Evolutionary conservation across 2,888 invertebrate species (phyloP), one percentile per base, ranked within the genome.

Genomic region (Parnassius glacialis): DNA sequence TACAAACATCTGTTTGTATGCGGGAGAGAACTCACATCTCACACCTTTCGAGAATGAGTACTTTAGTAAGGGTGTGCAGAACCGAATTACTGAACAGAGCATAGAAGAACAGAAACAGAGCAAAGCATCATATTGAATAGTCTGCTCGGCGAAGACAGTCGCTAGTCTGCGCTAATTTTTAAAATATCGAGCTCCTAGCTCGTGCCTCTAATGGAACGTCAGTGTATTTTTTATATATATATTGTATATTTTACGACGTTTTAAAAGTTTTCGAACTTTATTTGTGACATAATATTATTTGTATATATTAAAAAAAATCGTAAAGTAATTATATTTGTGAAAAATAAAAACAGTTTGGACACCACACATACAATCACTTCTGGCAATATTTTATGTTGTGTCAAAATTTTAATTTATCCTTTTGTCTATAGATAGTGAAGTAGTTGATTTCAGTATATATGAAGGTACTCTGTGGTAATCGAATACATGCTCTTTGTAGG

Each of bases 81-180:
- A 11, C 11, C 7, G 34, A 34, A 34, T 5, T 34, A 53, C 53
- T 65, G 59, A 63, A 62, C 58, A 57, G 55, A 51, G 59, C 62
- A 64, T 34, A 34, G 34, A 34, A 34, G 34, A 5, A 34, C 34
- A 34, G 34, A 34, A 3, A 10, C 43, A 43, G 10, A 47, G 54
- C 52, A 12, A 53, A 53, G 57, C 62, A 47, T 80, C 70, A 73
- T 75, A 79, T 74, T 78, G 75, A 71, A 72, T 67, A 76, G 73
- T 74, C 76, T 74, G 67, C 68, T 68, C 64, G 74, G 68, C 61
- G 68, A 63, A 77, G 73, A 67, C 77, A 78, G 83, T 78, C 79
- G 80, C 72, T 75, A 64, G 61, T 57, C 34, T 34, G 34, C 25
- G 25, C 25, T 25, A 25, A 25, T 25, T 25, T 25, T 3, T 25